Percentiles rank a stretch among this genome's conserved stretches.
Conservation (phyloP, 2,113 vertebrate species). For the Deroptyus accipitrinus region DNA sequence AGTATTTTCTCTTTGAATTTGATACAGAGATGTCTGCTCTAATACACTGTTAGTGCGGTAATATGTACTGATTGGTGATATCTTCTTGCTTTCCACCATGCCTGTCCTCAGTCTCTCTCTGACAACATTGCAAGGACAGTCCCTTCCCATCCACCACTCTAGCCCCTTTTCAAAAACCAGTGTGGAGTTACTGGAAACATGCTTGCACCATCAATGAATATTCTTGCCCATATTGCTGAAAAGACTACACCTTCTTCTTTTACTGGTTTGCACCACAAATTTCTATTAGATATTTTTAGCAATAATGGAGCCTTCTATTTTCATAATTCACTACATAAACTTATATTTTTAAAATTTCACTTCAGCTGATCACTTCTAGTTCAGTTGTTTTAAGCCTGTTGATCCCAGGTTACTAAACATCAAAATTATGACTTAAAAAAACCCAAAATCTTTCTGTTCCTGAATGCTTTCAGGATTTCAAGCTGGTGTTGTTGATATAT, state of each 20-base stretch:
- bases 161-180: not conserved
- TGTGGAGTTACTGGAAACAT: not conserved
- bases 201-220: fast-evolving
- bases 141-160: not conserved
- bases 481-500: not conserved
- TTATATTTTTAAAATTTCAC: not conserved
- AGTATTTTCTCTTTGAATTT: not conserved
- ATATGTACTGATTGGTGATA: not conserved
- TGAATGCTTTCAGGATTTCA: not conserved
- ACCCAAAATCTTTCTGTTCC: not conserved
- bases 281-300: not conserved
- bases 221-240: not conserved
- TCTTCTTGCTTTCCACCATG: not conserved
- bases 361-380: not conserved
- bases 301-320: not conserved
- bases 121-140: not conserved
- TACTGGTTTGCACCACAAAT: not conserved
- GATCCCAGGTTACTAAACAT: not conserved
- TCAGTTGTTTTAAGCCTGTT: not conserved
- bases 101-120: not conserved
- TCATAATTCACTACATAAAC: not conserved
- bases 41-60: not conserved
- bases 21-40: not conserved
- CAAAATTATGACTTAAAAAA: not conserved
- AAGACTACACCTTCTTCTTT: not conserved